Evolutionary conservation across 2,113 vertebrate species (phyloP), one percentile per base, ranked within the genome.

Genomic region (Romanogobio albipinnatus): DNA sequence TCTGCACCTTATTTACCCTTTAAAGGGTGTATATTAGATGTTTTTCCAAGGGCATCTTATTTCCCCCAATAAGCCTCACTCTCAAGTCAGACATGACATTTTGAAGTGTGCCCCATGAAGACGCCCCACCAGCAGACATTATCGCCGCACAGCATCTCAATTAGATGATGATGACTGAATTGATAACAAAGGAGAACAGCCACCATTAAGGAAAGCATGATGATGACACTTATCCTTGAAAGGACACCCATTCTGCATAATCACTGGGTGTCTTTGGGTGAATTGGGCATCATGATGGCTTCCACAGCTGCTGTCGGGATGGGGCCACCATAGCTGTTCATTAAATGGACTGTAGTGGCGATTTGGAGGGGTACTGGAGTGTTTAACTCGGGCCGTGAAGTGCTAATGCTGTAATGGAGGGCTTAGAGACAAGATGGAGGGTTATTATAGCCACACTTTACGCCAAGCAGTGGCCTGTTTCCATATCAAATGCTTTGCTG

Each of bases 281-380:
- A 88, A 83, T 74, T 24, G 33, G 62, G 76, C 53, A 11, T 22
- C 14, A 5, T 68, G 79, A 81, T 68, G 78, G 45, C 10, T 68
- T 81, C 62, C 79, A 58, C 75, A 79, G 84, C 51, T 70, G 53
- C 53, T 85, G 49, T 76, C 45, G 64, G 59, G 88, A 87, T 62
- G 82, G 64, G 62, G 80, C 83, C 43, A 36, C 61, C 70, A 80
- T 85, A 88, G 87, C 86, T 89, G 88, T 88, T 89, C 83, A 90
- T 88, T 87, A 88, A 91, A 89, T 85, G 76, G 82, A 83, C 80
- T 87, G 82, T 87, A 88, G 89, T 84, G 64, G 82, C 76, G 59
- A 85, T 91, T 83, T 68, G 82, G 53, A 62, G 64, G 85, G 64
- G 82, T 87, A 82, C 84, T 88, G 29, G 59, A 85, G 83, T 77